Conservation (phyloP, 92 coral and sea anemone species). For the Phenganax subtilis region DNA sequence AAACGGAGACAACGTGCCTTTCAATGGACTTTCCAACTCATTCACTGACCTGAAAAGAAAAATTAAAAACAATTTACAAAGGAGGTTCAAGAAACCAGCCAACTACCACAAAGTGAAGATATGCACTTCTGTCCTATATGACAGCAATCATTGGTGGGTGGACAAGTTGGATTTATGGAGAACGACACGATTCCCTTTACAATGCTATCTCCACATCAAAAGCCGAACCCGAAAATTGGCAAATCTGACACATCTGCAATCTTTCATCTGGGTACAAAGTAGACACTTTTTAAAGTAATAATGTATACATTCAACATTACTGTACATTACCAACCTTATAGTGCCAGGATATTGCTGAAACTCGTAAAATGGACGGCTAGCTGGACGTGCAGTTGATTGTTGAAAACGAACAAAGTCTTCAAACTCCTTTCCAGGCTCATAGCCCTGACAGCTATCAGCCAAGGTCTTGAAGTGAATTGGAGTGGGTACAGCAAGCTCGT, state of each 20-base stretch:
- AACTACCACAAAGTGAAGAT: neutral
- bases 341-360: conserved; percentile 58
- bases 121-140: neutral
- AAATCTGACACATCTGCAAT: too few species aligned
- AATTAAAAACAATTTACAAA: too few species aligned
- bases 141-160: neutral
- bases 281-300: too few species aligned
- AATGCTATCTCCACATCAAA: too few species aligned
- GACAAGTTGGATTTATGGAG: too few species aligned
- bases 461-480: conserved; percentile 90
- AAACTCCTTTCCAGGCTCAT: conserved; percentile 97
- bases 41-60: neutral
- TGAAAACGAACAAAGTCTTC: conserved; percentile 77
- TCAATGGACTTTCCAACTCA: neutral
- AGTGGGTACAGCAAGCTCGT: conserved; percentile 65
- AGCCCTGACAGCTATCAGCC: conserved; percentile 78
- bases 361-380: conserved; percentile 51
- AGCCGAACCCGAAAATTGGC: too few species aligned
- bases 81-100: neutral
- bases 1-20: neutral
- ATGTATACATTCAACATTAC: too few species aligned
- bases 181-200: too few species aligned
- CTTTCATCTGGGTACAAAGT: too few species aligned
- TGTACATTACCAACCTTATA: conserved; percentile 19
- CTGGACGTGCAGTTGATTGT: conserved; percentile 59